A percentile compares a stretch with the other conserved stretches of the same genome.
Evolutionary conservation across 2,888 invertebrate genomes (phyloP).

Genomic region (Pristionchus fissidentatus): DNA sequence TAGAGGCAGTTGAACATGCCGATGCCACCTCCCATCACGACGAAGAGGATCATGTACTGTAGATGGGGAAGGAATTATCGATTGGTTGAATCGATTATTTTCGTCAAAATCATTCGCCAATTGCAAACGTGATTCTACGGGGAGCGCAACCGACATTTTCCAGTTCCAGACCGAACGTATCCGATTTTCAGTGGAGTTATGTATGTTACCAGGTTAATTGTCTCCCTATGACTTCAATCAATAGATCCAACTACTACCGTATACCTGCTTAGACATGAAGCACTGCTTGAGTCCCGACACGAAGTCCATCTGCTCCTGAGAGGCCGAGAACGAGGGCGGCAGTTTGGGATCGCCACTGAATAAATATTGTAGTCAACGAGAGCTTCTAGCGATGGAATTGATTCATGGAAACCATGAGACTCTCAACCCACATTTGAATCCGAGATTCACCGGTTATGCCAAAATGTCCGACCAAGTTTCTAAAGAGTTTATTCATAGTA

Average conservation of each 20-base stretch:
- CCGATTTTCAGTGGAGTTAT: background rate
- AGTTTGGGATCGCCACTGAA: conserved; percentile 69
- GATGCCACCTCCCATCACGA: conserved; percentile 75
- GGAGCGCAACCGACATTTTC: background rate
- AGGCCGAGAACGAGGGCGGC: conserved; percentile 73
- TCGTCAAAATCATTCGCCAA: background rate
- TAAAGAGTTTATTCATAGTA: background rate
- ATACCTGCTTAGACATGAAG: conserved; percentile 44
- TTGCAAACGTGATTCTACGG: background rate
- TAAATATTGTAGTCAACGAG: background rate
- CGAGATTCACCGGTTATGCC: too few relatives aligned
- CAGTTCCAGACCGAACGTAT: background rate
- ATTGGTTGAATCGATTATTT: background rate
- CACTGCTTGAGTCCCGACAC: conserved; percentile 56
- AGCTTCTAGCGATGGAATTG: background rate
- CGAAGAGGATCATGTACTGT: conserved; percentile 70
- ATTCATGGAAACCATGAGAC: background rate
- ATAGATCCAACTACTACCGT: conserved; percentile 30
- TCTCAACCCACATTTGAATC: too few relatives aligned
- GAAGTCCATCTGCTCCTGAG: conserved; percentile 70
- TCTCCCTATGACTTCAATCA: background rate
- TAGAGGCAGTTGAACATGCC: conserved; percentile 76
- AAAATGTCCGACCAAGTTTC: background rate
- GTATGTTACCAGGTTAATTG: background rate
- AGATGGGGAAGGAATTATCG: background rate